Base-by-base conservation (phyloP, 2,797 vertebrate genomes). In the Chromobotia macracanthus region DNA sequence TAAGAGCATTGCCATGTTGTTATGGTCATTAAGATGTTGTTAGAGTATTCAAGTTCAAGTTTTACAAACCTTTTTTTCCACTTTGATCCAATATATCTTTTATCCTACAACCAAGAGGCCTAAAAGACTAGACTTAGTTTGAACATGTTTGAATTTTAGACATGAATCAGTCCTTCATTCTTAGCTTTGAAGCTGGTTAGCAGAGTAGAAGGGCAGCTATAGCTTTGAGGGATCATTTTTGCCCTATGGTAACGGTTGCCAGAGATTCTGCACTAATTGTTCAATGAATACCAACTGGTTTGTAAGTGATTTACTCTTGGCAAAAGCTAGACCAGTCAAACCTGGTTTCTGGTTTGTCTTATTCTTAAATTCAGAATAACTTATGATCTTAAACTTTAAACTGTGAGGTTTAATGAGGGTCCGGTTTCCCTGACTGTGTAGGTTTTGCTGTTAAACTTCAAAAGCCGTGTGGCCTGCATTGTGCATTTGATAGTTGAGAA, bases 401-500 rank as follows among this genome's bases (percentile, higher is more conserved):
- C 7, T 41, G 38, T 41, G 9, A 41, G 38, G 38, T 41, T 41
- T 41, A 41, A 41, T 41, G 38, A 11, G 23, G 3, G 11, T 58
- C 12, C 4, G 5, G 21, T 58, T 58, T 25, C 11, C 55, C 12
- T 58, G 19, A 53, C 71, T 71, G 48, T 55, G 23, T 53, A 55
- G 55, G 28, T 15, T 69, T 66, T 76, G 56, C 63, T 77, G 11
- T 74, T 68, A 55, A 31, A 58, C 65, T 78, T 55, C 28, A 44
- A 61, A 58, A 82, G 28, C 58, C 66, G 35, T 31, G 61, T 60
- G 31, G 51, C 61, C 44, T 66, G 23, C 41, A 25, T 68, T 68
- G 44, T 78, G 48, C 51, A 28, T 72, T 68, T 68, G 63, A 72
- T 80, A 35, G 44, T 38, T 67, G 16, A 75, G 63, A 55, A 77